phyloP scores from a whole-genome alignment of 2,113 vertebrate genomes.

The Vimba vimba region DNA sequence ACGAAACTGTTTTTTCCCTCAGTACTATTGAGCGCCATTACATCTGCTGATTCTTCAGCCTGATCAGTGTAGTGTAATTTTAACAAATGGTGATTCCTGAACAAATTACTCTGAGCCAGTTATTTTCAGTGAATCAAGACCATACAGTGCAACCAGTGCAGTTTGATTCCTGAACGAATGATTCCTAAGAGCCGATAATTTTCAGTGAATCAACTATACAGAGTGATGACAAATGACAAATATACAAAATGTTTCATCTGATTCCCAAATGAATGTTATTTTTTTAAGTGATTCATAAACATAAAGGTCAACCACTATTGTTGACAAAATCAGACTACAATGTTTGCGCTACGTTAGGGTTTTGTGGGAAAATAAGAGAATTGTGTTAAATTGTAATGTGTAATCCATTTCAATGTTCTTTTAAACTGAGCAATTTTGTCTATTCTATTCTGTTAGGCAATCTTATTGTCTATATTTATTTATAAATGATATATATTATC shows the following conservation, averaged over 20 bases:
- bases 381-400: not conserved
- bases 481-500: too few relatives aligned
- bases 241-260: not conserved
- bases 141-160: not conserved
- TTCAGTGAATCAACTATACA: not conserved
- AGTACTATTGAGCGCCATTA: not conserved
- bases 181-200: not conserved
- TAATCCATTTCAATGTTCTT: too few relatives aligned
- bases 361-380: not conserved
- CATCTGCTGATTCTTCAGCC: not conserved
- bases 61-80: not conserved
- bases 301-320: not conserved
- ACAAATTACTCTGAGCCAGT: not conserved
- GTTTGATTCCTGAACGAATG: not conserved
- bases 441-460: too few relatives aligned
- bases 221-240: too few relatives aligned
- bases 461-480: too few relatives aligned
- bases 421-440: too few relatives aligned
- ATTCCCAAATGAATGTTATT: not conserved
- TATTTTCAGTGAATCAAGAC: not conserved
- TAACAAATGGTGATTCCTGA: not conserved
- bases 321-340: not conserved
- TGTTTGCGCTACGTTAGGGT: not conserved
- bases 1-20: not conserved
- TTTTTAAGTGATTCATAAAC: not conserved